Percentiles rank a stretch among this genome's conserved stretches.
Conservation (phyloP, 2,797 vertebrate genomes). For the Salmo trutta region DNA sequence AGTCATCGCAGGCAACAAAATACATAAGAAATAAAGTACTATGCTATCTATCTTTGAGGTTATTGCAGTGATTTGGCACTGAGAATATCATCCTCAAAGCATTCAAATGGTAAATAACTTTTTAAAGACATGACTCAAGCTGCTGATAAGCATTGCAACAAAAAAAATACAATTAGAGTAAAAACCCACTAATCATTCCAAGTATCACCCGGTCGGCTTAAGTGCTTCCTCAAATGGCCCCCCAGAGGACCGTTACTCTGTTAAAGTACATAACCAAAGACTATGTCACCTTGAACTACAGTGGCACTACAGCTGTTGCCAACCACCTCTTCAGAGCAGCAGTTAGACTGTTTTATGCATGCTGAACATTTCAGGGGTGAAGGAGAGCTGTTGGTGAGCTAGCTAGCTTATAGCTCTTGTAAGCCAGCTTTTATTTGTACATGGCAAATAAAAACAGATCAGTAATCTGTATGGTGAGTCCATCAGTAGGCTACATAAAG, state of each 20-base stretch:
- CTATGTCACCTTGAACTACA: constrained; percentile 62
- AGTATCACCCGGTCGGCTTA: constrained; percentile 37
- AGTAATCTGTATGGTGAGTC: neutral
- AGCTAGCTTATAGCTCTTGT: neutral
- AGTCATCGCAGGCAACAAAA: neutral
- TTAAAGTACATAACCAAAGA: constrained; percentile 42
- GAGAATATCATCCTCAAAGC: neutral
- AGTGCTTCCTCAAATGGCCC: constrained; percentile 56
- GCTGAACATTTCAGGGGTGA: neutral
- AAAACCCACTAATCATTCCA: constrained; percentile 49
- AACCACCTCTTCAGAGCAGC: constrained; percentile 6
- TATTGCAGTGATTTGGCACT: neutral
- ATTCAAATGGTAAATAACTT: neutral
- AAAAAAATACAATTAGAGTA: constrained; percentile 36
- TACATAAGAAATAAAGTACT: neutral
- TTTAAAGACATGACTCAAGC: neutral
- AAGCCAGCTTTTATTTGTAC: neutral
- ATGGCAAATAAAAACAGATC: neutral
- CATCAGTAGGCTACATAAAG: neutral
- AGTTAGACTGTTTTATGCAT: constrained; percentile 5
- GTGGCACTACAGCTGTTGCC: constrained; percentile 16
- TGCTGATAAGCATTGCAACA: constrained; percentile 16
- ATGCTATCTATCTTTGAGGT: neutral
- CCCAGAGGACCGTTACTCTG: constrained; percentile 53
- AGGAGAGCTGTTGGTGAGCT: neutral